Base-by-base conservation (phyloP, 1,140 invertebrate genomes). In the Drosophila kanapiae region DNA sequence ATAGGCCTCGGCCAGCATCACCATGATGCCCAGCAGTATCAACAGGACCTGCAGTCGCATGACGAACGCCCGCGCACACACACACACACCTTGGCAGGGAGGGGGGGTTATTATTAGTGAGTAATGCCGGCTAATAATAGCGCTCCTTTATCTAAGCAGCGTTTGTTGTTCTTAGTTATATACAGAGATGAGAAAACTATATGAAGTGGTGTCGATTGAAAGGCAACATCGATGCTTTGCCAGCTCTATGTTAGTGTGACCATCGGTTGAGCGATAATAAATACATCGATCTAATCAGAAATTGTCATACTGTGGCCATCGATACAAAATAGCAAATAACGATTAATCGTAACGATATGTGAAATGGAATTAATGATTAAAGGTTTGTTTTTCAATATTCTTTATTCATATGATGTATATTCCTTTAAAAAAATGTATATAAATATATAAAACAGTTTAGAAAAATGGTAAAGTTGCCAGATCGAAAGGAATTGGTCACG, bases 1-100 rank as follows among this genome's bases (percentile, higher is more conserved):
- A 71, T 93, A 94, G 16, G 59, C 72, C 48, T 45, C 11, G 14
- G 78, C 49, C 2, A 35, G 16, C 51, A 54, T 38, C 9, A n/a
- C 13, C 4, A 23, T 18, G 33, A 4, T 23, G 53, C 18, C 53
- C 53, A 56, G 35, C 0, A 23, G 42, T 37, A 68, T 31, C 27
- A 14, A 35, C 29, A 31, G 33, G 31, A 56, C 10, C 53, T 56
- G 18, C 35, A 31, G 23, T 16, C 45, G 35, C 16, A 33, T 75
- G 45, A 7, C 5, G 31, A 31, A 49, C 45, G 58, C n/a, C n/a
- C 37, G 4, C 54, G 11, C 23, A 37, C 27, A 1, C 3, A 14
- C 53, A 35, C 49, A 31, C 48, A 16, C 29, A 33, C 48, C 29
- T 23, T 23, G 7, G 38, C 14, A 3, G 11, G 11, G 31, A 31